Evolutionary conservation across 2,797 vertebrate genomes (phyloP).

Genomic region (Myotis daubentonii): DNA sequence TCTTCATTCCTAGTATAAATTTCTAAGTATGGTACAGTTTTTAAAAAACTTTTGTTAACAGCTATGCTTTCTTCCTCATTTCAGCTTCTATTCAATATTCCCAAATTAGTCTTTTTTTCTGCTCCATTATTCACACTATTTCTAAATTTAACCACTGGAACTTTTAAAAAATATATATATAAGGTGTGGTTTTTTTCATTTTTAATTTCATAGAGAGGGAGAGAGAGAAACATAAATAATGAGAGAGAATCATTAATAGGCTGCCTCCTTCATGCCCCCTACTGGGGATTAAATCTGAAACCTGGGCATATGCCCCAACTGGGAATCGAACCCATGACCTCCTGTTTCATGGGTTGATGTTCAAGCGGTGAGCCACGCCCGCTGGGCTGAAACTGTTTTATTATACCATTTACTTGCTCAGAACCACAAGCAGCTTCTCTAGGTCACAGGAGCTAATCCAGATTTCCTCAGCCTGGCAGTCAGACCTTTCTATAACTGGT

Average conservation of each 20-base stretch:
- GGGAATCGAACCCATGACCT: no score
- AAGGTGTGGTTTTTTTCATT: no score
- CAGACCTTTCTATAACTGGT: background rate
- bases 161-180: background rate
- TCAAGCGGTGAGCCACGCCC: no score
- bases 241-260: no score
- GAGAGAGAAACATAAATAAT: no score
- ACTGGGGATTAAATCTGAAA: no score
- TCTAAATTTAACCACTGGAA: background rate
- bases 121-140: background rate
- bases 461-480: background rate
- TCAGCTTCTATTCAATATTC: background rate
- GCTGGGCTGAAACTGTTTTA: background rate
- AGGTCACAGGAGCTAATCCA: background rate
- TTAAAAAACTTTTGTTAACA: background rate
- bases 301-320: no score
- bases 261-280: no score
- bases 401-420: background rate
- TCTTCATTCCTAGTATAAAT: background rate
- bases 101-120: background rate
- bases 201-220: no score
- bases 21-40: background rate
- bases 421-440: background rate
- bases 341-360: no score
- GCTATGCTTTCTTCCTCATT: background rate